phyloP scores from a whole-genome alignment of 2,113 vertebrate genomes.

The Cynopterus brachyotis region DNA sequence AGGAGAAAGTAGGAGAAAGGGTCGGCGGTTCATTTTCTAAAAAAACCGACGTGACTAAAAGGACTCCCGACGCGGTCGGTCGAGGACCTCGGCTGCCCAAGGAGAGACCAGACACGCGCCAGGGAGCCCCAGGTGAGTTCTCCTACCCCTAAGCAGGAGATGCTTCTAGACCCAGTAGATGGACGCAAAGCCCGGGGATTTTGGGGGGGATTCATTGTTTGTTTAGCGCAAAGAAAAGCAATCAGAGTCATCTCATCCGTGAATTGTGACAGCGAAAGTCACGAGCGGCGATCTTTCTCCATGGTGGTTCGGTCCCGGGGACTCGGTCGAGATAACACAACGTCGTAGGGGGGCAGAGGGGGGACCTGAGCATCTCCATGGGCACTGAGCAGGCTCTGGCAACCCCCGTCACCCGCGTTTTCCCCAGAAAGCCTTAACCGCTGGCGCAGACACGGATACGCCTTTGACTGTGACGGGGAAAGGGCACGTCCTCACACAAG shows the following conservation, averaged over 20 bases:
- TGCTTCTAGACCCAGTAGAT: neutral
- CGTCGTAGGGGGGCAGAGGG: neutral
- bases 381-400: neutral
- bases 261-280: neutral
- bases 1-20: too few relatives aligned
- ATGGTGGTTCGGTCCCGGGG: neutral
- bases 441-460: neutral
- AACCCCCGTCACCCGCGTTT: neutral
- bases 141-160: neutral
- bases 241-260: neutral
- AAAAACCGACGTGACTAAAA: neutral
- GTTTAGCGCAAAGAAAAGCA: constrained; percentile 1
- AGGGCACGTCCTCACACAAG: constrained; percentile 42
- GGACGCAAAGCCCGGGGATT: neutral
- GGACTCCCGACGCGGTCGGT: neutral
- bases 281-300: neutral
- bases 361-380: neutral
- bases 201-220: neutral
- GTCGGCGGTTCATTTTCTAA: neutral
- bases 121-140: neutral
- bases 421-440: neutral
- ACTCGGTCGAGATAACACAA: neutral
- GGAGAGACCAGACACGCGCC: neutral
- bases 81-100: neutral
- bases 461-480: constrained; percentile 51